Percentiles rank a stretch among this genome's conserved stretches.
Conservation (phyloP, 2,797 vertebrate genomes). For the Poeciliopsis gracilis region DNA sequence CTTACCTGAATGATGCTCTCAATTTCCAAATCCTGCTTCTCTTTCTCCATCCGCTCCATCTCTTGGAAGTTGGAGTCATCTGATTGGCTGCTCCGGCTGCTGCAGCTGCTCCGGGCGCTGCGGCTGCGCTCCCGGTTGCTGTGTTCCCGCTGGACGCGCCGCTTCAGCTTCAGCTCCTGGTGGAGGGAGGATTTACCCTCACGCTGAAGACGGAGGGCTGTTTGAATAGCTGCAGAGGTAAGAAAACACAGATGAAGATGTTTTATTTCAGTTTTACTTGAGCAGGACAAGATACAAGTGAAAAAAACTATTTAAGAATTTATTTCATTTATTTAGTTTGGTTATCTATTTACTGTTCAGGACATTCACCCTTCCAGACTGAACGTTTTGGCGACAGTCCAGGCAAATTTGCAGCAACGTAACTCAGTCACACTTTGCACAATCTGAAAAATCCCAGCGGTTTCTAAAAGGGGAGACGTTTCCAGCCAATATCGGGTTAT, state of each 20-base stretch:
- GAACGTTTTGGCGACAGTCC: too few relatives aligned
- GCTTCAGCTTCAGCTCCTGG: constrained; percentile 78
- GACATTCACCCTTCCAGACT: neutral
- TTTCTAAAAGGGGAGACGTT: too few relatives aligned
- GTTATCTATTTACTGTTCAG: neutral
- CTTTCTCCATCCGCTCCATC: constrained; percentile 54
- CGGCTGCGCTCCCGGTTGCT: constrained; percentile 62
- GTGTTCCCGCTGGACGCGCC: constrained; percentile 73
- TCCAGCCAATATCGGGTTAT: too few relatives aligned
- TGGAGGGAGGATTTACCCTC: constrained; percentile 77
- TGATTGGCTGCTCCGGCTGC: constrained; percentile 70
- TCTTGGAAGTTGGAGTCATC: constrained; percentile 62
- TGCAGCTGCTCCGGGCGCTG: constrained; percentile 63
- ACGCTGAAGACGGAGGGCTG: constrained; percentile 73
- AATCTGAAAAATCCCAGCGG: too few relatives aligned
- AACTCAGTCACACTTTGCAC: too few relatives aligned
- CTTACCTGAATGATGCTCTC: constrained; percentile 77
- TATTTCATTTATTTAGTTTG: neutral
- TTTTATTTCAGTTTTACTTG: neutral
- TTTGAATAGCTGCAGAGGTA: constrained; percentile 73
- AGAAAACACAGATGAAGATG: constrained; percentile 2
- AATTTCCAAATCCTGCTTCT: constrained; percentile 70
- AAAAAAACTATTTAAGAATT: too few relatives aligned
- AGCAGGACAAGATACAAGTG: neutral
- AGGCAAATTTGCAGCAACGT: too few relatives aligned